Conservation (phyloP, 2,797 vertebrate genomes). For the Enteromius unitaeniatus region DNA sequence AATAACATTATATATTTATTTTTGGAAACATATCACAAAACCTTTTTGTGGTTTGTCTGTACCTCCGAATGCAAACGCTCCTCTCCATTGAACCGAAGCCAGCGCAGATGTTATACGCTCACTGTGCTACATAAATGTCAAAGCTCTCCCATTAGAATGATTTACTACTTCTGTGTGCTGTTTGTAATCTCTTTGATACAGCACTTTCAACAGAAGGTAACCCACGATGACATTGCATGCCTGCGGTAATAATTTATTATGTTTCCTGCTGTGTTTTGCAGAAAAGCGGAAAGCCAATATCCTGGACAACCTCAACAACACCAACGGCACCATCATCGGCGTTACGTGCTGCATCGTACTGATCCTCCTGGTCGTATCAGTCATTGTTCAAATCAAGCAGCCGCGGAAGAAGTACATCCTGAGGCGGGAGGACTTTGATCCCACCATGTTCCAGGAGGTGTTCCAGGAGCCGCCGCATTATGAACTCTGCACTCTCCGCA, state of each 20-base stretch:
- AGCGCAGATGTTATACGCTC: conserved; percentile 56
- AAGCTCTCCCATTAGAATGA: conserved; percentile 54
- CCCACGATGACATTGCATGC: conserved; percentile 39
- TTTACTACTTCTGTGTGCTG: conserved; percentile 29
- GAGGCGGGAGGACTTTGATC: conserved; percentile 94
- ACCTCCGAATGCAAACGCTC: conserved; percentile 24
- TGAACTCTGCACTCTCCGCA: conserved; percentile 94
- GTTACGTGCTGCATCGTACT: conserved; percentile 96
- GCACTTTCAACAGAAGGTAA: conserved; percentile 42
- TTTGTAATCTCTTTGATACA: conserved; percentile 57
- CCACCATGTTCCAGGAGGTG: conserved; percentile 98
- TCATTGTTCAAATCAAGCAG: conserved; percentile 98
- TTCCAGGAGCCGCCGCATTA: conserved; percentile 95
- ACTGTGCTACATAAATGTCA: conserved; percentile 70
- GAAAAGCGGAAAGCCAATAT: conserved; percentile 95
- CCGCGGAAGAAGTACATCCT: conserved; percentile 97
- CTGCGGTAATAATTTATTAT: conserved; percentile 1
- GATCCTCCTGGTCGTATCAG: conserved; percentile 93
- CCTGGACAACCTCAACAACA: conserved; percentile 98
- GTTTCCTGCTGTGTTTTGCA: conserved; percentile 63
- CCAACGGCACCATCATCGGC: conserved; percentile 95
- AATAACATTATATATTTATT: conserved; percentile 1
- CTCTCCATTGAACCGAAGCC: conserved; percentile 28
- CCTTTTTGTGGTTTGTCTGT: conserved; percentile 37
- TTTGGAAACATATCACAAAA: conserved; percentile 70